phyloP scores from a whole-genome alignment of 1,140 invertebrate species.

The Stenopsyche tienmushanensis region DNA sequence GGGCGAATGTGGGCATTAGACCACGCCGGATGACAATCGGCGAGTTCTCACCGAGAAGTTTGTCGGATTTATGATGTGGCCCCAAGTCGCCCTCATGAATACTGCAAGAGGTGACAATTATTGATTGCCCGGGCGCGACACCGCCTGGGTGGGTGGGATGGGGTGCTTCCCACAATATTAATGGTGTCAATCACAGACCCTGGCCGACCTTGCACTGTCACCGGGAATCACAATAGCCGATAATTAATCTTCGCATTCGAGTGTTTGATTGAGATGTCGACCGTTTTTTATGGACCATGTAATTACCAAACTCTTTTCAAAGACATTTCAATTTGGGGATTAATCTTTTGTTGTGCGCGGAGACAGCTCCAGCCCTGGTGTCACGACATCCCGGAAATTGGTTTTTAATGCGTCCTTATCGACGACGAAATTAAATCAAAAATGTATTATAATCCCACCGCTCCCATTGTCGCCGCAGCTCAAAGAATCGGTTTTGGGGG shows the following conservation, averaged over 20 bases:
- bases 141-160: not conserved
- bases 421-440: too few species aligned
- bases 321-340: slow-evolving; percentile 11
- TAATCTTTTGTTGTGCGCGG: not conserved
- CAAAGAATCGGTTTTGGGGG: too few species aligned
- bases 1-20: too few species aligned
- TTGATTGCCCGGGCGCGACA: not conserved
- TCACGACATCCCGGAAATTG: too few species aligned
- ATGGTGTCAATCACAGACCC: slow-evolving; percentile 4
- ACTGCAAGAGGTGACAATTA: not conserved
- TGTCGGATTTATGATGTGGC: not conserved
- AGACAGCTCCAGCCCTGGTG: too few species aligned
- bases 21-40: not conserved
- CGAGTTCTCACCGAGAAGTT: not conserved
- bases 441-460: too few species aligned
- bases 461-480: too few species aligned
- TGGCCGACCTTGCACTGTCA: not conserved
- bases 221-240: slow-evolving; percentile 6
- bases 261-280: slow-evolving; percentile 10
- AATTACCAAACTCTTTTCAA: not conserved
- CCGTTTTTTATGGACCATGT: slow-evolving; percentile 1
- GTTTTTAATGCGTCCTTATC: too few species aligned
- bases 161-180: not conserved
- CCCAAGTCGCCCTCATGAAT: not conserved
- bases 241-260: slow-evolving; percentile 9